Evolutionary conservation across 2,113 vertebrate species (phyloP).

Genomic region (Archocentrus centrarchus): DNA sequence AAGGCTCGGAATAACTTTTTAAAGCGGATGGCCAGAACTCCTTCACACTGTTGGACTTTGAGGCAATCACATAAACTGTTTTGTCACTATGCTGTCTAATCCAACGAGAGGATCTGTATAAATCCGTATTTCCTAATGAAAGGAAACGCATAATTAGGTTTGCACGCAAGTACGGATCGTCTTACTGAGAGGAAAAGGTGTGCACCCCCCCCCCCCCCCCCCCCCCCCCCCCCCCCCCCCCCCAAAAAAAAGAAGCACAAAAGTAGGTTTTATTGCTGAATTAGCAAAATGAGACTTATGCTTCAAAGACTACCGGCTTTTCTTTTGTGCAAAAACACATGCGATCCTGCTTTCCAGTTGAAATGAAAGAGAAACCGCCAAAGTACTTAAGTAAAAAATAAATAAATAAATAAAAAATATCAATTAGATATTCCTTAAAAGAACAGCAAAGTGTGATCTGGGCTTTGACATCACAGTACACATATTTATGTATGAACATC

Average conservation of each 20-base stretch:
- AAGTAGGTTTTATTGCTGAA: neutral
- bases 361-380: conserved; percentile 16
- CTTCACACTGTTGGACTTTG: conserved; percentile 9
- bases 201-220: no score
- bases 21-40: conserved; percentile 31
- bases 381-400: conserved; percentile 5
- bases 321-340: neutral
- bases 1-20: conserved; percentile 44
- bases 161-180: neutral
- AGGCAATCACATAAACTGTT: conserved; percentile 9
- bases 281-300: neutral
- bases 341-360: neutral
- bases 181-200: neutral
- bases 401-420: neutral
- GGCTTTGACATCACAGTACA: conserved; percentile 58
- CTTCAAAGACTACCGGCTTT: neutral
- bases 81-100: neutral
- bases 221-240: no score
- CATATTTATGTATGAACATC: conserved; percentile 79
- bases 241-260: neutral
- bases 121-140: conserved; percentile 3
- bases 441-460: conserved; percentile 39
- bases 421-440: conserved; percentile 21
- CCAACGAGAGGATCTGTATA: neutral
- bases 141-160: neutral